Conservation (phyloP, 2,888 invertebrate genomes). For the Leptopilina drosophilae region DNA sequence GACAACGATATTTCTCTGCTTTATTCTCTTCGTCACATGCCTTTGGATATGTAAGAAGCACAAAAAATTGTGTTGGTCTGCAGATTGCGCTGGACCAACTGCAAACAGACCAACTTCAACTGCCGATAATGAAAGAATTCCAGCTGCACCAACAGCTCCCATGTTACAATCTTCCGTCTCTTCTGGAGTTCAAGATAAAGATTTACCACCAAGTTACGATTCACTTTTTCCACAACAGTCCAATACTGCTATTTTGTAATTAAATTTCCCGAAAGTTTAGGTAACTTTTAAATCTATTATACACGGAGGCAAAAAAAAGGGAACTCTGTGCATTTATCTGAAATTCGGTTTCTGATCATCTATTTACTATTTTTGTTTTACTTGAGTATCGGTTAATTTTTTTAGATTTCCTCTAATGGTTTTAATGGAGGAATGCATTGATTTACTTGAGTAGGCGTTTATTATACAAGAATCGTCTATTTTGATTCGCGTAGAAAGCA, state of each 20-base stretch:
- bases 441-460: too few relatives aligned
- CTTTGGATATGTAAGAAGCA: conserved; percentile 78
- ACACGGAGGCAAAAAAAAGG: too few relatives aligned
- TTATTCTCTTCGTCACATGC: conserved; percentile 78
- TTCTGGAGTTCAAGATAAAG: conserved; percentile 77
- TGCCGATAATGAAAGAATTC: conserved; percentile 61
- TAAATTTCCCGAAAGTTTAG: conserved; percentile 32
- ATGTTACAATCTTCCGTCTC: conserved; percentile 73
- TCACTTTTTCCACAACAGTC: conserved; percentile 78
- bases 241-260: conserved; percentile 64
- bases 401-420: too few relatives aligned
- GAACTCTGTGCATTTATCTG: too few relatives aligned
- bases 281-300: conserved; percentile 72
- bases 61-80: conserved; percentile 78
- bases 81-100: conserved; percentile 74
- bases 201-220: conserved; percentile 80
- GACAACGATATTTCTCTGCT: conserved; percentile 76
- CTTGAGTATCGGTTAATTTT: too few relatives aligned
- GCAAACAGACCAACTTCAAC: conserved; percentile 59
- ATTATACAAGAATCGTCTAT: too few relatives aligned
- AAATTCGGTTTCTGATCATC: too few relatives aligned
- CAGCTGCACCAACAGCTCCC: conserved; percentile 70
- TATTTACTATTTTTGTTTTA: too few relatives aligned
- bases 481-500: too few relatives aligned
- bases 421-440: too few relatives aligned